These are phyloP conservation scores for Cynoglossus semilaevis DNA, from an alignment of 2,113 vertebrate species.

Conservation along the genomic window DNA sequence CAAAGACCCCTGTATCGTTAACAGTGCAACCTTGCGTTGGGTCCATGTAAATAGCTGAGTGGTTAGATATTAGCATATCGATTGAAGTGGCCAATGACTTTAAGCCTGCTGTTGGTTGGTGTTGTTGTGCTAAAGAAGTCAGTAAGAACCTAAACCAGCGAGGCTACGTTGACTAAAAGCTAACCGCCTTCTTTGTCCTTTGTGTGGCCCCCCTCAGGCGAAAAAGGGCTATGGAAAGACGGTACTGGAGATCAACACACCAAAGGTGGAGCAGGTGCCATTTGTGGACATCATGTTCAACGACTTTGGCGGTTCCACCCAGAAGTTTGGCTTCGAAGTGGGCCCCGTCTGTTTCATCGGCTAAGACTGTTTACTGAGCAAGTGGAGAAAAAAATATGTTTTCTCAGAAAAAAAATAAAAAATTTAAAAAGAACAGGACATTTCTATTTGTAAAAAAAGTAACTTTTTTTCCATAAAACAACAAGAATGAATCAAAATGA, in stretches of 20 bases:
- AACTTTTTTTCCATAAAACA: conserved; percentile 78
- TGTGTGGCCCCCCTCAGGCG: conserved; percentile 69
- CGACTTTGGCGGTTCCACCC: conserved; percentile 90
- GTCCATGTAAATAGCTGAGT: no score
- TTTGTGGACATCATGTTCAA: conserved; percentile 99
- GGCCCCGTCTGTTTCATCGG: conserved; percentile 98
- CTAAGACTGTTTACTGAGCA: conserved; percentile 81
- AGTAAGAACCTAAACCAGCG: not conserved
- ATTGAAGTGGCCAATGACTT: no score
- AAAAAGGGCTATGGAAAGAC: conserved; percentile 97
- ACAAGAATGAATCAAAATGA: conserved; percentile 62
- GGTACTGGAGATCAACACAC: conserved; percentile 91
- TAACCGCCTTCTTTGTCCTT: not conserved
- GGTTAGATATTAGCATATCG: no score
- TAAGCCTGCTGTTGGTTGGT: no score
- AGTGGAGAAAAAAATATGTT: conserved; percentile 65
- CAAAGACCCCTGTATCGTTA: no score
- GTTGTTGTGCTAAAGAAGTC: no score
- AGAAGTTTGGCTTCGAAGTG: conserved; percentile 99
- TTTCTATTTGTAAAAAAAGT: conserved; percentile 69
- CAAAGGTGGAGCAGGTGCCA: conserved; percentile 95
- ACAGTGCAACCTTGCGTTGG: no score
- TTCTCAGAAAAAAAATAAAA: conserved; percentile 67
- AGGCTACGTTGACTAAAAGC: not conserved
- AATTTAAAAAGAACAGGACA: conserved; percentile 70